Evolutionary conservation across 2,888 invertebrate species (phyloP), one percentile per base, ranked within the genome.

Genomic region (Eristalis tenax): DNA sequence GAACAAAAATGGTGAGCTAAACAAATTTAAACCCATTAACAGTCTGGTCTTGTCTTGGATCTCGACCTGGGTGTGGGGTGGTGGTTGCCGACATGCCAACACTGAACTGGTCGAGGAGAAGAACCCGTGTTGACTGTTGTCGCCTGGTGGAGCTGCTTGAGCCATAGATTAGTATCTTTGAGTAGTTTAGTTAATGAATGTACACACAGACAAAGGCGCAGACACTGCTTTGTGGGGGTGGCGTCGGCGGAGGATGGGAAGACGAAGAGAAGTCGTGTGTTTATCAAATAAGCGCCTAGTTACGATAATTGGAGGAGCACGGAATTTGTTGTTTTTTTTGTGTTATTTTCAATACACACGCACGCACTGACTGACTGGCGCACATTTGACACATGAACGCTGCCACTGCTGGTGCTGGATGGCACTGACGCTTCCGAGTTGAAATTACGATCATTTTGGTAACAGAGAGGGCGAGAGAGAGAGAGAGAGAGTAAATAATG

Each of bases 221-320:
- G 43, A 43, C 38, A 13, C 32, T 8, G 32, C 5, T n/a, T n/a
- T n/a, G n/a, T n/a, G 32, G 28, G 28, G 4, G 28, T 4, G 28
- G 28, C 5, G 28, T 2, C 5, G 28, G 28, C 28, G 28, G 1
- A 10, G 32, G 8, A 6, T 1, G 8, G 32, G 32, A 13, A 13
- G 13, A 3, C 13, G n/a, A 57, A 66, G 50, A 2, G 8, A 50
- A 50, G 50, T 8, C 50, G 18, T 50, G 38, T 61, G 79, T 79
- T 87, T 75, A 79, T 83, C 82, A 79, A 87, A 87, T 75, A 71
- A 83, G 61, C 66, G 68, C 78, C 83, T 83, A 83, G 70, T 79
- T 83, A 79, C 35, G 79, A 75, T 87, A 83, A 87, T 87, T 87
- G 86, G n/a, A 32, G 56, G 35, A 71, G 63, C 83, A 79, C 86